Evolutionary conservation across 1,140 invertebrate genomes (phyloP), one percentile per base, ranked within the genome.

Genomic region (Ceratoteleas bidentatus): DNA sequence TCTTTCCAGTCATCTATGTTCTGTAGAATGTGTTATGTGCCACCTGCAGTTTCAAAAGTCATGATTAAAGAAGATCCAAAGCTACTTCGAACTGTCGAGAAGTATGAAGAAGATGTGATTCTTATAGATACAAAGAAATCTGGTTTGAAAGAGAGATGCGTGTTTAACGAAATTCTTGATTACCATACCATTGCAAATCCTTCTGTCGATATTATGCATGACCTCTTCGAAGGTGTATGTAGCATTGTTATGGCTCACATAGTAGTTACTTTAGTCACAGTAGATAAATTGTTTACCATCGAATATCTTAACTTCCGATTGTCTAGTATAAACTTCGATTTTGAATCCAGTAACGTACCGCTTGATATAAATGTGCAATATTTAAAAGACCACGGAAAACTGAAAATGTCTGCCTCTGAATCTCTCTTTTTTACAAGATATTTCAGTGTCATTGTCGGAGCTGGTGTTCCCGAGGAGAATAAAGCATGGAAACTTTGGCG

Each of bases 21-120:
- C 57, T 78, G 66, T 57, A 54, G 66, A 70, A 78, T 78, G 3
- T 78, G 75, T 43, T 80, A 73, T 34, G 36, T 54, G 3, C n/a
- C 32, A 0, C 13, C 53, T 6, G 34, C 47, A 43, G 43, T 13
- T 14, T 74, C 1, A 72, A n/a, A 58, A 40, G 34, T n/a, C 15
- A 43, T 72, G 43, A 66, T 47, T 16, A 10, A 14, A 53, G 78
- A 81, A 70, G 40, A 75, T 65, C 14, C 45, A 53, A 52, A 38
- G 47, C 15, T 69, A 13, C 15, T 70, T 13, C 15, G 60, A 32
- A 75, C 9, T 54, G 33, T 38, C n/a, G 60, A 72, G n/a, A 60
- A 70, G 15, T 80, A 80, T 69, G 49, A 74, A 53, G 10, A 14
- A 2, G 52, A 80, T 61, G 13, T 52, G 6, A 43, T 40, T 11